Evolutionary conservation across 2,797 vertebrate genomes (phyloP).

Genomic region (Dallia pectoralis): DNA sequence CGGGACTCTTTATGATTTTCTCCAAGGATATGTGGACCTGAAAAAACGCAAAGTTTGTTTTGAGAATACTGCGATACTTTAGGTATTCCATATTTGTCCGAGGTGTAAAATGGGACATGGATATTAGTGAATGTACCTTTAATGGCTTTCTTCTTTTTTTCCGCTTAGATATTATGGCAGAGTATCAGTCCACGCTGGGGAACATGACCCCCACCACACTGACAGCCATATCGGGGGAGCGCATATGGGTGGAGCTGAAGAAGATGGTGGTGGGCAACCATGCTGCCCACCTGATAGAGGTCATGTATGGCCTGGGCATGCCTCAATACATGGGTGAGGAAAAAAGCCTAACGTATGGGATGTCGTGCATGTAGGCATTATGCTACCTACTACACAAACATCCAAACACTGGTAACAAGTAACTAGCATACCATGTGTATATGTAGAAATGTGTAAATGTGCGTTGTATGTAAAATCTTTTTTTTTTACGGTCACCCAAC

Average conservation of each 20-base stretch:
- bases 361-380: background rate
- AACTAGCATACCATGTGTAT: background rate
- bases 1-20: slow-evolving; percentile 93
- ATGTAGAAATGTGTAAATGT: too few species aligned
- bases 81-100: slow-evolving; percentile 69
- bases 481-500: background rate
- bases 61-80: slow-evolving; percentile 94
- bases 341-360: background rate
- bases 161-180: slow-evolving; percentile 87
- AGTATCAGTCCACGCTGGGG: slow-evolving; percentile 73
- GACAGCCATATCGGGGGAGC: slow-evolving; percentile 89
- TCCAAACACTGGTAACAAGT: background rate
- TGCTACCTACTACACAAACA: background rate
- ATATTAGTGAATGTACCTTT: background rate
- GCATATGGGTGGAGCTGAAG: slow-evolving; percentile 96
- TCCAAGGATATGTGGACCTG: slow-evolving; percentile 90
- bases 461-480: too few species aligned
- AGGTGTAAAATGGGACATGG: background rate
- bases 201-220: slow-evolving; percentile 83
- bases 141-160: background rate
- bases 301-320: slow-evolving; percentile 84
- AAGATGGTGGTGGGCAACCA: slow-evolving; percentile 88
- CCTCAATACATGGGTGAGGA: slow-evolving; percentile 85
- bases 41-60: slow-evolving; percentile 86
- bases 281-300: slow-evolving; percentile 80